Evolutionary conservation across 2,888 invertebrate species (phyloP).

Genomic region (Nomada ruficornis): DNA sequence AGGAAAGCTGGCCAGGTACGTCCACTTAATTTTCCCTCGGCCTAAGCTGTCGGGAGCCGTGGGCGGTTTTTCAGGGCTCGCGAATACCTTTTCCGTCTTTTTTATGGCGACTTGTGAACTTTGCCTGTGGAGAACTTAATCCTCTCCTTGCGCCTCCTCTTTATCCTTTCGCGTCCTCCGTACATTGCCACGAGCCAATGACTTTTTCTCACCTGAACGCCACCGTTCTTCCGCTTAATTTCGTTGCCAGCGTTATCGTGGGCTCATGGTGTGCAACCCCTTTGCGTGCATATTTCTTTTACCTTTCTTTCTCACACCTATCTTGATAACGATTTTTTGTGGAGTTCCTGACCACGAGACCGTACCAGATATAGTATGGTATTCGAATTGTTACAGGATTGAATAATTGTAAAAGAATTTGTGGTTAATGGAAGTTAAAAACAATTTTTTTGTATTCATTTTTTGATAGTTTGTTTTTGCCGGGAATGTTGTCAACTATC

Average conservation of each 20-base stretch:
- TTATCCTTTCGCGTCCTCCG: constrained; percentile 2
- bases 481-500: too few relatives aligned
- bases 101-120: constrained; percentile 54
- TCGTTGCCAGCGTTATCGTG: constrained; percentile 23
- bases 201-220: not conserved
- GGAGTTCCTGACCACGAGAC: not conserved
- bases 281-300: not conserved
- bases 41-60: not conserved
- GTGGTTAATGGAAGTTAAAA: too few relatives aligned
- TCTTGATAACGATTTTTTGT: not conserved
- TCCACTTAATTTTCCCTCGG: constrained; percentile 61
- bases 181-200: not conserved
- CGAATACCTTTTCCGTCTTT: constrained; percentile 50
- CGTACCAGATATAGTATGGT: too few relatives aligned
- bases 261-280: not conserved
- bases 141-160: constrained; percentile 11
- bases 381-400: too few relatives aligned
- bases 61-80: constrained; percentile 36
- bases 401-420: too few relatives aligned
- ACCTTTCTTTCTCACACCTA: not conserved
- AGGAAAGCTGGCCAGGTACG: constrained; percentile 57
- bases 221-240: constrained; percentile 19
- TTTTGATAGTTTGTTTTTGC: too few relatives aligned
- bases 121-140: constrained; percentile 53
- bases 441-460: too few relatives aligned